phyloP scores from a whole-genome alignment of 1,140 invertebrate genomes.

The Tetranychus cinnabarinus region DNA sequence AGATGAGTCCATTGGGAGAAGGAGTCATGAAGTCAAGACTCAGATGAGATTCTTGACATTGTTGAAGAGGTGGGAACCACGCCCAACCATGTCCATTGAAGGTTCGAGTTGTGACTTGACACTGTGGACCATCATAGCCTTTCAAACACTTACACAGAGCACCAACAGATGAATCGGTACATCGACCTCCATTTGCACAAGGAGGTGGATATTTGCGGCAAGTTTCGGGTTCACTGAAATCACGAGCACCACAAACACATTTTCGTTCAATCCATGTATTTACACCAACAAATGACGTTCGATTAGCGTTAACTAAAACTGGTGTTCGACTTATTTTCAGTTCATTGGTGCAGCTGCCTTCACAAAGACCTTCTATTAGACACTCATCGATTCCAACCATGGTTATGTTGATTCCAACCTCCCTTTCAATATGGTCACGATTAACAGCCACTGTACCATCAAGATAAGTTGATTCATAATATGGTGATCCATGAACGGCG shows the following conservation, averaged over 20 bases:
- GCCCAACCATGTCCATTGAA: conserved; percentile 64
- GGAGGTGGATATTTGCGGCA: conserved; percentile 51
- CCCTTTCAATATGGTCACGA: conserved; percentile 69
- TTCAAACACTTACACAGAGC: conserved; percentile 57
- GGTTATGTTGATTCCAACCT: conserved; percentile 78
- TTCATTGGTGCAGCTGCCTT: conserved; percentile 79
- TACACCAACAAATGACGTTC: conserved; percentile 77
- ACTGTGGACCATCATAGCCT: conserved; percentile 76
- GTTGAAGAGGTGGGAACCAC: conserved; percentile 80
- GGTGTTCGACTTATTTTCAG: conserved; percentile 65
- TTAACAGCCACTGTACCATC: conserved; percentile 86
- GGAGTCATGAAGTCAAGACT: conserved; percentile 83
- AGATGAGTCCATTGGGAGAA: conserved; percentile 57
- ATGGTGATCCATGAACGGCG: conserved; percentile 80
- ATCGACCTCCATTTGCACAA: conserved; percentile 83
- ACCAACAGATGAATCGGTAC: conserved; percentile 6
- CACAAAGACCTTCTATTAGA: conserved; percentile 73
- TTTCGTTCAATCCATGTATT: conserved; percentile 44
- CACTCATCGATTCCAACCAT: conserved; percentile 97
- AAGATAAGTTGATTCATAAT: conserved; percentile 74
- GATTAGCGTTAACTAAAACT: conserved; percentile 88
- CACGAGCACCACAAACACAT: conserved; percentile 64
- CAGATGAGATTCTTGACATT: conserved; percentile 82
- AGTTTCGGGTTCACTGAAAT: conserved; percentile 64
- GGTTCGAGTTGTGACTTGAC: conserved; percentile 78